Evolutionary conservation across 2,113 vertebrate genomes (phyloP), one percentile per base, ranked within the genome.

Genomic region (Podarcis muralis): DNA sequence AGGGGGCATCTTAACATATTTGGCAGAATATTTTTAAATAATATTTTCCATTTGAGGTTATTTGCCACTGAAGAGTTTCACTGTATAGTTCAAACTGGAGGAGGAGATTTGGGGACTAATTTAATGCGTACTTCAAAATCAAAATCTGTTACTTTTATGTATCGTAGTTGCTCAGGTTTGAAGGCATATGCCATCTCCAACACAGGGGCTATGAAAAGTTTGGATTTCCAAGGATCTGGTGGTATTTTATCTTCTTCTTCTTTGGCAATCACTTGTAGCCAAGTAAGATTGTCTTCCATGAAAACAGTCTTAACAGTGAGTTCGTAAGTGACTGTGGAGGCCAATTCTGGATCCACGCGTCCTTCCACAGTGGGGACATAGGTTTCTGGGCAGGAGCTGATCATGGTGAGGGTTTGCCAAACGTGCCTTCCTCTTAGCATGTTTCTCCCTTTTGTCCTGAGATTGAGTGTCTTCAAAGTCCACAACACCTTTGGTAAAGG

Each of bases 171-270:
- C 35, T 23, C 20, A 22, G 27, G 35, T 48, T n/a, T 68, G 66
- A 59, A 74, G 32, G n/a, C 32, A 22, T 57, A 57, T 3, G 16
- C 62, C 16, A n/a, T 27, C 30, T 83, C 37, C 82, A 48, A 59
- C 43, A 37, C 43, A 37, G 48, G 32, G 91, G 89, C 89, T 84
- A 35, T 80, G 85, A 80, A 90, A 90, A 87, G 91, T 57, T 43
- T 87, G 81, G 18, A 59, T 65, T 90, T 91, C 68, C 92, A 92
- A 94, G 80, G 86, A 85, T 74, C 74, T 90, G 90, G 88, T 79
- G 85, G 79, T 83, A 90, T 92, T 89, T 88, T 69, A 57, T 53
- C 48, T 53, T 53, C 48, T 11, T 48, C 48, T 82, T n/a, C 72
- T 37, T 32, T 75, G 5, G 9, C 32, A 16, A 53, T 53, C 48